Percentiles rank a stretch among this genome's conserved stretches.
Conservation (phyloP, 2,888 invertebrate species). For the Drymonia ruficornis region DNA sequence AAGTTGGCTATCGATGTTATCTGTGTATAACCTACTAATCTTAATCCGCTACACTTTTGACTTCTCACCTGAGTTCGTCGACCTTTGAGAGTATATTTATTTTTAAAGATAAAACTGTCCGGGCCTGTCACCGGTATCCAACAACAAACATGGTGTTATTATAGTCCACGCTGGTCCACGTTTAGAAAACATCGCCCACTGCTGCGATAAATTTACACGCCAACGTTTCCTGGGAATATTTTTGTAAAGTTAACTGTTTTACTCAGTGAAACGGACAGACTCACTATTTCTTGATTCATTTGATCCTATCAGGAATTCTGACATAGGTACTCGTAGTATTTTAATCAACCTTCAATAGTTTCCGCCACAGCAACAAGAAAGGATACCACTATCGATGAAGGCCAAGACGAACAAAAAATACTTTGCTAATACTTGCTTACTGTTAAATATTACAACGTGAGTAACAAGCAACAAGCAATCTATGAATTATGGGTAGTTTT, state of each 20-base stretch:
- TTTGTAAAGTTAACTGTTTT: conserved; percentile 30
- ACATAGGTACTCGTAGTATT: too few species aligned
- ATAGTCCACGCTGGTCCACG: conserved; percentile 54
- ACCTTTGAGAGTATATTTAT: conserved; percentile 50
- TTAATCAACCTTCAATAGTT: too few species aligned
- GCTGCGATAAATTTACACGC: conserved; percentile 56
- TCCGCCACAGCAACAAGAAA: too few species aligned
- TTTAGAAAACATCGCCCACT: conserved; percentile 52
- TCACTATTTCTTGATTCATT: too few species aligned
- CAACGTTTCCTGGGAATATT: conserved; percentile 64
- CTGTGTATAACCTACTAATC: background rate
- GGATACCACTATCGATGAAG: too few species aligned
- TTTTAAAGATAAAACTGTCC: conserved; percentile 69
- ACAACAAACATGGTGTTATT: conserved; percentile 56
- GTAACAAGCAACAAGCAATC: too few species aligned
- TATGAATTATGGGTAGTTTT: too few species aligned
- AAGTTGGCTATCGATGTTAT: too few species aligned
- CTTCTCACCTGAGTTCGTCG: conserved; percentile 55
- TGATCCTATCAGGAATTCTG: too few species aligned
- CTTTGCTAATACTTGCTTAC: too few species aligned
- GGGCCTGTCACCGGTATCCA: conserved; percentile 51
- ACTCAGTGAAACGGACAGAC: conserved; percentile 3
- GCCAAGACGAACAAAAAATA: background rate
- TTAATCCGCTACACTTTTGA: conserved; percentile 10
- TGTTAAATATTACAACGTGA: too few species aligned